phyloP scores from a whole-genome alignment of 2,888 invertebrate genomes.

The Glomeris marginata region DNA sequence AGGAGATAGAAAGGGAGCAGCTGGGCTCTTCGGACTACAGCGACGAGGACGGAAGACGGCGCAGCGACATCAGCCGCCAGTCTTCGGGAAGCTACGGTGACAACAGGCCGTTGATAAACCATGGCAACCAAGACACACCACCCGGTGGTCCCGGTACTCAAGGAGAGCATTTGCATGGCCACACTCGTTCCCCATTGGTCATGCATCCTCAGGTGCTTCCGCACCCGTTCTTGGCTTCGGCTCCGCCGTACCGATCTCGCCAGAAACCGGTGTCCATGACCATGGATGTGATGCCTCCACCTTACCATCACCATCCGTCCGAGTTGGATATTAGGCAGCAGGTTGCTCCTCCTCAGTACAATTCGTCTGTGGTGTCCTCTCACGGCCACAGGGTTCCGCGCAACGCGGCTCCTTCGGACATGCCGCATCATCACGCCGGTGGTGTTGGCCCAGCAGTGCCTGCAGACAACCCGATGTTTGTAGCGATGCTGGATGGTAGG shows the following conservation, averaged over 20 bases:
- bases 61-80: conserved; percentile 52
- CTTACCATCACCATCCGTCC: conserved; percentile 3
- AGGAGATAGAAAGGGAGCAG: conserved; percentile 54
- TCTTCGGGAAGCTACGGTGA: conserved; percentile 63
- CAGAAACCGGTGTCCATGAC: neutral
- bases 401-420: conserved; percentile 28
- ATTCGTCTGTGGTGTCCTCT: neutral
- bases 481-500: conserved; percentile 69
- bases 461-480: conserved; percentile 26
- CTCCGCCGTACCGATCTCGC: neutral
- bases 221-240: conserved; percentile 4
- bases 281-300: neutral
- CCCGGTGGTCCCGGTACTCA: neutral
- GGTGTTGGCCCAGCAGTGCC: neutral
- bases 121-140: conserved; percentile 2
- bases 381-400: conserved; percentile 20
- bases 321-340: conserved; percentile 1
- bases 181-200: conserved; percentile 1
- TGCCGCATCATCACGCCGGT: conserved; percentile 1
- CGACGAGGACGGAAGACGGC: conserved; percentile 58
- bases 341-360: conserved; percentile 4
- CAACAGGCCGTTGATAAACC: conserved; percentile 55
- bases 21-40: conserved; percentile 60
- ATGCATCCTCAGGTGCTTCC: conserved; percentile 1
- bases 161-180: conserved; percentile 8